phyloP scores from a whole-genome alignment of 2,888 invertebrate species.

The Actias luna region DNA sequence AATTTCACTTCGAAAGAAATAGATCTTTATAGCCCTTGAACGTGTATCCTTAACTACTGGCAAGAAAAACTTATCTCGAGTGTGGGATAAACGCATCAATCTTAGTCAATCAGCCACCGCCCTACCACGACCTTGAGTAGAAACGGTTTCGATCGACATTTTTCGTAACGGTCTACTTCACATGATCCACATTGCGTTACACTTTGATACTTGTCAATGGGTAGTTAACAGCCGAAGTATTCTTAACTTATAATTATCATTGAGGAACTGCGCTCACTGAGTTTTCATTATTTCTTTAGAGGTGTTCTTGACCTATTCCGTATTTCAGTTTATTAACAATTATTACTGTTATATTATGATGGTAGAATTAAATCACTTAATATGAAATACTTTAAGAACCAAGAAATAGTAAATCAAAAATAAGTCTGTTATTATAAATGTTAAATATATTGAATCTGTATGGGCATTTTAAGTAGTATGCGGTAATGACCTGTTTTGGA shows the following conservation, averaged over 20 bases:
- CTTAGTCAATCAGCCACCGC: constrained; percentile 1
- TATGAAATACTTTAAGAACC: too few species aligned
- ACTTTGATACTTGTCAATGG: constrained; percentile 1
- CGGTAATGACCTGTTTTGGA: too few species aligned
- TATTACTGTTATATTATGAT: too few species aligned
- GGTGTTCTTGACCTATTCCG: background rate
- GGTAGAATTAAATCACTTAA: too few species aligned
- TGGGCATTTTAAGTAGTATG: too few species aligned
- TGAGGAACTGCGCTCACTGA: background rate
- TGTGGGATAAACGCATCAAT: background rate
- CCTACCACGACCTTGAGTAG: constrained; percentile 8
- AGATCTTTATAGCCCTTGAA: too few species aligned
- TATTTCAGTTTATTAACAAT: background rate
- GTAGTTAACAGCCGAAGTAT: background rate
- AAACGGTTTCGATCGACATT: constrained; percentile 3
- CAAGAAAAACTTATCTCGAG: background rate
- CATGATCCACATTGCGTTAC: constrained; percentile 8
- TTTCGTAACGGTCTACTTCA: constrained; percentile 7
- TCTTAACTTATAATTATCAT: background rate
- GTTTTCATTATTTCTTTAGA: background rate
- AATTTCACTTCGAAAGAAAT: too few species aligned
- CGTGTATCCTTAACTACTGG: background rate
- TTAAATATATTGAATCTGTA: too few species aligned
- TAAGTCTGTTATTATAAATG: too few species aligned
- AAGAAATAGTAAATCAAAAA: too few species aligned